Percentiles rank a stretch among this genome's conserved stretches.
These are phyloP conservation scores for Drosophila pegasa DNA, from an alignment of 2,888 invertebrate genomes.

Conservation along the genomic window DNA sequence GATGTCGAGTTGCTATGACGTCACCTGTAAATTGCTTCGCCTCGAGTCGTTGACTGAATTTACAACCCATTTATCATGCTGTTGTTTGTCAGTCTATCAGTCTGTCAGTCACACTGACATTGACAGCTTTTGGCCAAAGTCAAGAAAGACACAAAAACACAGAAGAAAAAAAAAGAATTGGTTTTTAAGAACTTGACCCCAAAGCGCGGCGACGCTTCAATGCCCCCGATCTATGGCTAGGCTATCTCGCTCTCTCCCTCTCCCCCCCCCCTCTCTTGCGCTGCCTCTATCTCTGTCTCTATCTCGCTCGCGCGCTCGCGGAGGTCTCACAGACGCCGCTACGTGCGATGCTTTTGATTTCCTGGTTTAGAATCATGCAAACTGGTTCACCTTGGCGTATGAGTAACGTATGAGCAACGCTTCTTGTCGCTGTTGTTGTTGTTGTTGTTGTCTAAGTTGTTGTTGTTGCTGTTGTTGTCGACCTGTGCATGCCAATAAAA, in stretches of 20 bases:
- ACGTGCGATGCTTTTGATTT: conserved; percentile 66
- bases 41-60: conserved; percentile 13
- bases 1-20: conserved; percentile 33
- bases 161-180: neutral
- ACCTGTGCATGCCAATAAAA: conserved; percentile 71
- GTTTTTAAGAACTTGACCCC: conserved; percentile 71
- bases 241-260: neutral
- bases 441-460: conserved; percentile 13
- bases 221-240: conserved; percentile 30
- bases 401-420: conserved; percentile 56
- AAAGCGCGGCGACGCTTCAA: conserved; percentile 44
- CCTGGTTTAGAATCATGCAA: conserved; percentile 79
- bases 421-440: conserved; percentile 13
- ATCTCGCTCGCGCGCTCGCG: conserved; percentile 16
- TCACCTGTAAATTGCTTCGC: conserved; percentile 21
- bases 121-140: conserved; percentile 58
- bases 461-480: conserved; percentile 43
- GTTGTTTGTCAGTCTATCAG: conserved; percentile 26
- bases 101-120: conserved; percentile 52
- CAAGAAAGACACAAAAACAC: neutral
- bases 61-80: conserved; percentile 58
- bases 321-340: conserved; percentile 58
- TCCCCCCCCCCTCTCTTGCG: neutral
- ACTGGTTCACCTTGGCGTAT: conserved; percentile 80
- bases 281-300: neutral